A percentile compares a stretch with the other conserved stretches of the same genome.
These are phyloP conservation scores for Typhlomys cinereus DNA, from an alignment of 2,113 vertebrate genomes.

Conservation along the genomic window DNA sequence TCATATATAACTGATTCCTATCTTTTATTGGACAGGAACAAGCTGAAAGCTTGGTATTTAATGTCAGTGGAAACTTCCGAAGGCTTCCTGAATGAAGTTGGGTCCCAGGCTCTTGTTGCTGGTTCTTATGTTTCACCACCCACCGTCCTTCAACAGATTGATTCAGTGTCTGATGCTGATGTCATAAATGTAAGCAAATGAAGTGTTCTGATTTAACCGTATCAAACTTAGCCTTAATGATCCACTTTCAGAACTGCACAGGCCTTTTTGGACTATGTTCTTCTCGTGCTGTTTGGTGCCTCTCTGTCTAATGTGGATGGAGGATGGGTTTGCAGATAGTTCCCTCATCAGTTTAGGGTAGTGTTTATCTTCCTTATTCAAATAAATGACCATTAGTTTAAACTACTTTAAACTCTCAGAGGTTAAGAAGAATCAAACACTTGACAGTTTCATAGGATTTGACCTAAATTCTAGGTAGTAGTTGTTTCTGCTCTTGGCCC, in stretches of 20 bases:
- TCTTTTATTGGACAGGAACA: slow-evolving; percentile 85
- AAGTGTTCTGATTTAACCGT: not conserved
- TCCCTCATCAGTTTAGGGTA: not conserved
- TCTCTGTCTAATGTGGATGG: not conserved
- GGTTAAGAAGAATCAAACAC: slow-evolving; percentile 13
- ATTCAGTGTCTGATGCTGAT: slow-evolving; percentile 90
- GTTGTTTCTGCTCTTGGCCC: not conserved
- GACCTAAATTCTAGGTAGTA: not conserved
- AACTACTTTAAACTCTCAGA: not conserved
- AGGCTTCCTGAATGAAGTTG: slow-evolving; percentile 91
- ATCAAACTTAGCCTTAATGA: not conserved
- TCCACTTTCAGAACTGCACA: not conserved
- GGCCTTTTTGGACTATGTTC: not conserved
- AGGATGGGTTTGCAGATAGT: not conserved
- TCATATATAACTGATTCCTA: slow-evolving; percentile 35
- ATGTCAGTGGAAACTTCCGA: slow-evolving; percentile 93
- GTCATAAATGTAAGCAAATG: slow-evolving; percentile 91
- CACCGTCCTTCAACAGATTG: slow-evolving; percentile 88
- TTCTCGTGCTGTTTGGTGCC: not conserved
- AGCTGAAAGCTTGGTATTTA: slow-evolving; percentile 91
- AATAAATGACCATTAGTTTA: not conserved
- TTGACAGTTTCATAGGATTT: not conserved
- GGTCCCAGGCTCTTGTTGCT: slow-evolving; percentile 88
- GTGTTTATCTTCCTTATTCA: not conserved
- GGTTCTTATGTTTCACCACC: slow-evolving; percentile 88